A percentile compares a stretch with the other conserved stretches of the same genome.
phyloP scores from a whole-genome alignment of 2,888 invertebrate species.

The Lutraria lutraria region DNA sequence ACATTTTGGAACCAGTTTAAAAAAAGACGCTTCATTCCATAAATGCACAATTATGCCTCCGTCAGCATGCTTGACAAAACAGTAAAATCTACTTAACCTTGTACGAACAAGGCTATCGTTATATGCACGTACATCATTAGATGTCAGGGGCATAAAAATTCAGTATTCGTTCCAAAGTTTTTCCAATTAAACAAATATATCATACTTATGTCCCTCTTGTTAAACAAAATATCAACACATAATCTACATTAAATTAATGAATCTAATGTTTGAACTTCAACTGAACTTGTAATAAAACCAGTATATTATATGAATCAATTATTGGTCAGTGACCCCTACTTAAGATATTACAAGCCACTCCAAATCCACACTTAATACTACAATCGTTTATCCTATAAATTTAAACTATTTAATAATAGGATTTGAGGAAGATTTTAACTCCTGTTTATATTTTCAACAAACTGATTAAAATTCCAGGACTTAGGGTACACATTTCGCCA shows the following conservation, averaged over 20 bases:
- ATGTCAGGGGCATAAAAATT: too few species aligned
- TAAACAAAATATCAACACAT: neutral
- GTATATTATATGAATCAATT: neutral
- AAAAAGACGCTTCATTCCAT: too few species aligned
- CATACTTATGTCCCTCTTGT: neutral
- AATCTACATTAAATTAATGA: neutral
- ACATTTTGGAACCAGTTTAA: too few species aligned
- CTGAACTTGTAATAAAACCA: constrained; percentile 5
- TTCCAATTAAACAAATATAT: neutral
- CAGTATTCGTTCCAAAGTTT: too few species aligned
- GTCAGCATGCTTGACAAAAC: too few species aligned
- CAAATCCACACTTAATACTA: neutral
- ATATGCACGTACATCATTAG: too few species aligned
- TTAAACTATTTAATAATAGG: neutral
- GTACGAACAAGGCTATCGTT: too few species aligned
- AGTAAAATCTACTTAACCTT: too few species aligned
- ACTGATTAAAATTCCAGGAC: constrained; percentile 8
- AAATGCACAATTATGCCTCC: too few species aligned
- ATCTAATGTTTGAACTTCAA: constrained; percentile 2
- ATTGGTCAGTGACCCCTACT: constrained; percentile 8
- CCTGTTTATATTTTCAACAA: neutral
- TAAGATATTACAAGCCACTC: neutral
- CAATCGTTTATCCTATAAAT: constrained; percentile 6
- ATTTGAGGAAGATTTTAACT: constrained; percentile 10
- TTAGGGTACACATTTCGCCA: neutral